Evolutionary conservation across 2,797 vertebrate genomes (phyloP), one percentile per base, ranked within the genome.

Genomic region (Chrysolophus pictus): DNA sequence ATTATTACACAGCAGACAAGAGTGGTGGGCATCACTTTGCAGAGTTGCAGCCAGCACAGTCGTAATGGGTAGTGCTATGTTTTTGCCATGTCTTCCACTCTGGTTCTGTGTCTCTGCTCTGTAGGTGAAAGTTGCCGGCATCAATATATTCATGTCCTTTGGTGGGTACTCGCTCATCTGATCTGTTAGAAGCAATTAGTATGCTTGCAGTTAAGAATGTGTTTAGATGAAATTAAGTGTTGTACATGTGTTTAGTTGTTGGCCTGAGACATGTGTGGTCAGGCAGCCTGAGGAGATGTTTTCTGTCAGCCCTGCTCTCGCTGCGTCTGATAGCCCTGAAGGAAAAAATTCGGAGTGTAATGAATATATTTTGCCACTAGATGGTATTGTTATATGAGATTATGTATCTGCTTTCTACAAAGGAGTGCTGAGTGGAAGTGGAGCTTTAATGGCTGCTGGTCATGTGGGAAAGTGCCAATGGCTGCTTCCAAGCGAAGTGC

Each of bases 381-480:
- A 96, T 96, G 95, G 94, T 85, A 74, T 88, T 95, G 90, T 96
- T 94, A 96, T 94, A 93, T 95, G 93, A 94, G 71, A 87, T 91
- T 96, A 95, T 68, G 64, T 65, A 4, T 92, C 81, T 70, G 64
- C 74, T 87, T 84, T 76, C 41, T 44, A 55, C 11, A 5, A 41
- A 42, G 64, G 55, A 16, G 51, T 62, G 86, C 83, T 67, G 80
- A 44, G 59, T 84, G 74, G 53, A 29, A 77, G 49, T 71, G 64
- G 71, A 41, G 71, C 63, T 88, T 59, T 39, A 58, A 73, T 73
- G 91, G 76, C 33, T 70, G 14, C 39, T 53, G 72, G 84, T 85
- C 70, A 15, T 75, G 60, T 64, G 56, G 64, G 85, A 93, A 44
- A n/a, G 41, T 78, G 53, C 83, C 73, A 84, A 1, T 88, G 80